Evolutionary conservation across 2,888 invertebrate genomes (phyloP).

Genomic region (Chorisops tibialis): DNA sequence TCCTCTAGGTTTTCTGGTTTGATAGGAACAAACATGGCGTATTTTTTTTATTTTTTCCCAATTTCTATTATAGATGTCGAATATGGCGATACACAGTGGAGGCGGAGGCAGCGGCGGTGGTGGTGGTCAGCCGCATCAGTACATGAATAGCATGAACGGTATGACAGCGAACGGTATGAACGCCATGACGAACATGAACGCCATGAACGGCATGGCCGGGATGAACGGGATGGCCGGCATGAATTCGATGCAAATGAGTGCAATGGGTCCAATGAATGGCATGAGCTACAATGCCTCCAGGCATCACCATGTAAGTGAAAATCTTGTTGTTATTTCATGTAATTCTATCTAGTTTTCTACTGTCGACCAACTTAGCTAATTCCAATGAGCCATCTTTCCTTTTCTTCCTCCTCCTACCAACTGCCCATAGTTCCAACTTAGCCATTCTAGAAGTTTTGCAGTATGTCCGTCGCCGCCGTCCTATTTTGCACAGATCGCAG

Average conservation of each 20-base stretch:
- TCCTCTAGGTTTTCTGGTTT: too few species aligned
- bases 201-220: slow-evolving; percentile 39
- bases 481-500: neutral
- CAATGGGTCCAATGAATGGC: slow-evolving; percentile 45
- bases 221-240: slow-evolving; percentile 45
- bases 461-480: too few species aligned
- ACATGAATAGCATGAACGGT: slow-evolving; percentile 42
- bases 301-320: slow-evolving; percentile 51
- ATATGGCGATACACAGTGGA: slow-evolving; percentile 36
- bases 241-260: slow-evolving; percentile 47
- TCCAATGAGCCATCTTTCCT: too few species aligned
- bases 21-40: too few species aligned
- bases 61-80: slow-evolving; percentile 40
- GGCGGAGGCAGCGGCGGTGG: slow-evolving; percentile 37
- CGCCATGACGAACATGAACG: slow-evolving; percentile 34
- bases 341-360: too few species aligned
- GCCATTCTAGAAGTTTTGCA: too few species aligned
- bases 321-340: slow-evolving; percentile 12
- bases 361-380: too few species aligned
- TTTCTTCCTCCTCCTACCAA: too few species aligned
- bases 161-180: slow-evolving; percentile 36
- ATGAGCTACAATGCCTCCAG: slow-evolving; percentile 47
- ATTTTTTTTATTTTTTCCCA: neutral
- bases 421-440: too few species aligned
- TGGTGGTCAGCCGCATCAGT: slow-evolving; percentile 43